phyloP scores from a whole-genome alignment of 2,113 vertebrate genomes.

The Gallinago paraguaiae region DNA sequence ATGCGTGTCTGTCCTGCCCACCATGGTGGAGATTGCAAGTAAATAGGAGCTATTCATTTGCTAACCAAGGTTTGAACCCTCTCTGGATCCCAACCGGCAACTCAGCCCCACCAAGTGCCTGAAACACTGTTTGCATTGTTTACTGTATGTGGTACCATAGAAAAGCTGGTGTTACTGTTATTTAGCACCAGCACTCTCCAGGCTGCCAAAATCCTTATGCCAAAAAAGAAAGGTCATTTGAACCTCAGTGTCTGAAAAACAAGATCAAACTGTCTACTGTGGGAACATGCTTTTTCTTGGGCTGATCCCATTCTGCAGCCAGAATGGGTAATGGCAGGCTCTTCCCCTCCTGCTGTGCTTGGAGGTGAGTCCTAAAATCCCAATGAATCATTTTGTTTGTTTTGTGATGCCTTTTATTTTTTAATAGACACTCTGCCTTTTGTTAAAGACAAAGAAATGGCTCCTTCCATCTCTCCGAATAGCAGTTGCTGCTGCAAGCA shows the following conservation, averaged over 20 bases:
- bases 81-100: neutral
- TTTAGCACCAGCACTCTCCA: conserved; percentile 48
- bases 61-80: neutral
- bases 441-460: conserved; percentile 47
- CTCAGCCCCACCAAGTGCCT: neutral
- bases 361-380: conserved; percentile 66
- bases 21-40: neutral
- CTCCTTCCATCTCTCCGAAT: neutral
- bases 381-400: conserved; percentile 57
- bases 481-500: neutral
- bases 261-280: conserved; percentile 55
- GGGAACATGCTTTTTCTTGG: conserved; percentile 36
- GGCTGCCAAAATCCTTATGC: conserved; percentile 49
- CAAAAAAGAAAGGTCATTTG: conserved; percentile 53
- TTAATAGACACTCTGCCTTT: conserved; percentile 44
- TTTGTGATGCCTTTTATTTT: conserved; percentile 39
- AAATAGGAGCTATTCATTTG: conserved; percentile 1
- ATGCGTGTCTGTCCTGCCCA: neutral
- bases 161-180: conserved; percentile 64
- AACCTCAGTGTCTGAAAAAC: conserved; percentile 44
- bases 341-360: conserved; percentile 46
- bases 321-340: conserved; percentile 36
- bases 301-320: conserved; percentile 29
- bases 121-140: conserved; percentile 59
- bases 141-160: neutral